Base-by-base conservation (phyloP, 2,797 vertebrate genomes). In the Kryptopterus vitreolus region DNA sequence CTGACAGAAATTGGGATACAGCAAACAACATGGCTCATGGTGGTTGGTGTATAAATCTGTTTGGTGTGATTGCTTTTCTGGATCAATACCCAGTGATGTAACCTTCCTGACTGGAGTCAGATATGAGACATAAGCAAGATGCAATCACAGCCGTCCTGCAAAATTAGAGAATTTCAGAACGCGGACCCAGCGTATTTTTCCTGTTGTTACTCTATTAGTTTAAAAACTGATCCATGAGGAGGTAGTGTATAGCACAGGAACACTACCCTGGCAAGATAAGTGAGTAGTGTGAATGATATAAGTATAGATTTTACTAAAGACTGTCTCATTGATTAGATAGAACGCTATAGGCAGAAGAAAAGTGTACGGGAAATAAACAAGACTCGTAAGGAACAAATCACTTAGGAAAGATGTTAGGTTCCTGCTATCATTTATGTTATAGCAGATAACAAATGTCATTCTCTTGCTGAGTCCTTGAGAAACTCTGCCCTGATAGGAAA, bases 1-100 rank as follows among this genome's bases (percentile, higher is more conserved):
- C 57, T 15, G 9, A 74, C 65, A 73, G 76, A 85, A 81, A 82
- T 75, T 57, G 81, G 81, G 69, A 83, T 65, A 70, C 77, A 75
- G 52, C 29, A 77, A 79, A 80, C 81, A 75, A 74, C 71, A 26
- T 12, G 16, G 76, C 71, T 33, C 31, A 31, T 53, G 62, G 48
- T 77, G 81, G 63, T 76, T 76, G 59, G 22, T 74, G 29, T 68
- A 59, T 76, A 78, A 77, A 78, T 84, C 55, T 26, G 59, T 81
- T 81, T 66, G 38, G 65, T 63, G 20, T 43, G 59, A 76, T 81
- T 80, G 63, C 62, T 35, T 81, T 66, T 71, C 43, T 75, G 24
- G 29, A 57, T 81, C 79, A 66, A 71, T 84, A 75, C 62, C 48
- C 29, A 58, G 50, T 74, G 77, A 82, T 69, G n/a, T 69, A 74